Evolutionary conservation across 2,113 vertebrate species (phyloP).

Genomic region (Vanacampus margaritifer): DNA sequence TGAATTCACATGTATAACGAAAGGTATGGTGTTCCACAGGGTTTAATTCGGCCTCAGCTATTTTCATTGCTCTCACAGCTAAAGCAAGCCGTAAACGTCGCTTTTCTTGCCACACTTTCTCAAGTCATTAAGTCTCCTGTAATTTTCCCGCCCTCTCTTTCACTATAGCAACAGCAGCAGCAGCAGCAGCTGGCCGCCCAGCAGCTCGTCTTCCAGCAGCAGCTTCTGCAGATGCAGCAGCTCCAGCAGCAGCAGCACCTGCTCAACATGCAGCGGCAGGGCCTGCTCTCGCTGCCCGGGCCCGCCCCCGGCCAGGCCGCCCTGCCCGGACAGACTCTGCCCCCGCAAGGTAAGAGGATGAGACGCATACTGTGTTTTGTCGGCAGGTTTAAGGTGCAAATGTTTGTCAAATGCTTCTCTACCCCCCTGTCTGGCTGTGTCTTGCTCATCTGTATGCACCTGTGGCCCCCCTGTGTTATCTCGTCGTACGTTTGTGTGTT

Average conservation of each 20-base stretch:
- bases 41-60: too few relatives aligned
- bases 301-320: conserved; percentile 86
- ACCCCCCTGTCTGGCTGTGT: conserved; percentile 22
- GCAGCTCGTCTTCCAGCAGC: conserved; percentile 99
- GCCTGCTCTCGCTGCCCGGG: conserved; percentile 92
- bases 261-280: conserved; percentile 98
- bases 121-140: conserved; percentile 53
- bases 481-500: conserved; percentile 54
- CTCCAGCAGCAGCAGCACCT: conserved; percentile 98
- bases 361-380: conserved; percentile 36
- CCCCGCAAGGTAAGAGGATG: conserved; percentile 80
- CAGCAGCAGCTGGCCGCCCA: conserved; percentile 98
- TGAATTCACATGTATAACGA: too few relatives aligned
- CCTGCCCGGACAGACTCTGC: conserved; percentile 93
- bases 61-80: background rate
- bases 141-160: conserved; percentile 41
- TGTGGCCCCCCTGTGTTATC: conserved; percentile 41
- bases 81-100: background rate
- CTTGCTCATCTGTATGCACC: conserved; percentile 48
- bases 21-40: too few relatives aligned
- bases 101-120: conserved; percentile 2
- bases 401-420: conserved; percentile 3
- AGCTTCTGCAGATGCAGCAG: conserved; percentile 99
- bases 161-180: conserved; percentile 77
- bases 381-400: conserved; percentile 7